phyloP scores from a whole-genome alignment of 2,888 invertebrate species.

The Agonum fuliginosum region DNA sequence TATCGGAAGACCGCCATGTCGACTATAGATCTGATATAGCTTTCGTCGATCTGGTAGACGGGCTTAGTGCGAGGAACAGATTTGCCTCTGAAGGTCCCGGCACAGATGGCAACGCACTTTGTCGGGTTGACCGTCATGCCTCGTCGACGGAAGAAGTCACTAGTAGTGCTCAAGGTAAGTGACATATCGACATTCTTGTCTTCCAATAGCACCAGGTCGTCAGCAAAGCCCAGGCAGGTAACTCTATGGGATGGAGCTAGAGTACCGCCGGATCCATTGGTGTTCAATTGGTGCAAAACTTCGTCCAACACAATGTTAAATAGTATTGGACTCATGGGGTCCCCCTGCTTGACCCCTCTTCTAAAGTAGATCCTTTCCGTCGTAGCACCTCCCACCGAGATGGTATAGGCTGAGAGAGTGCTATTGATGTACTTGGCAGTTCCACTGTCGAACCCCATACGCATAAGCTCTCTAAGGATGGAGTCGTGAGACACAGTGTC shows the following conservation, averaged over 20 bases:
- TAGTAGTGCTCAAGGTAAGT: not conserved
- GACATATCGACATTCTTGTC: conserved; percentile 2
- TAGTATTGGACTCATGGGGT: conserved; percentile 42
- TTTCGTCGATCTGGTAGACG: conserved; percentile 18
- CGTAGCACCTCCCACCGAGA: not conserved
- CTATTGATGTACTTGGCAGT: no score
- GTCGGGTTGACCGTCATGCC: not conserved
- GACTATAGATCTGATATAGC: not conserved
- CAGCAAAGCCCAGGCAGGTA: not conserved
- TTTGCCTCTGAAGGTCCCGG: conserved; percentile 38
- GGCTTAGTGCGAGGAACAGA: conserved; percentile 42
- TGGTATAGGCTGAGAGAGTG: no score
- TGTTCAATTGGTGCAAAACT: not conserved
- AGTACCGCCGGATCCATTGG: not conserved
- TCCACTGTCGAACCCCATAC: no score
- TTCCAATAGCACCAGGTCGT: conserved; percentile 1
- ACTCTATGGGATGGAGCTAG: not conserved
- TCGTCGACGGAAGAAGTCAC: not conserved
- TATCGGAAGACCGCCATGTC: conserved; percentile 57
- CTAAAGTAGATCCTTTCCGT: not conserved
- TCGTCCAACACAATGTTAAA: conserved; percentile 29
- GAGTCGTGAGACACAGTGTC: conserved; percentile 61
- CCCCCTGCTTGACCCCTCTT: conserved; percentile 50
- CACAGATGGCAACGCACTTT: not conserved
- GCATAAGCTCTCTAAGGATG: conserved; percentile 65